phyloP scores from a whole-genome alignment of 2,888 invertebrate genomes.

The Drosophila lacicola region DNA sequence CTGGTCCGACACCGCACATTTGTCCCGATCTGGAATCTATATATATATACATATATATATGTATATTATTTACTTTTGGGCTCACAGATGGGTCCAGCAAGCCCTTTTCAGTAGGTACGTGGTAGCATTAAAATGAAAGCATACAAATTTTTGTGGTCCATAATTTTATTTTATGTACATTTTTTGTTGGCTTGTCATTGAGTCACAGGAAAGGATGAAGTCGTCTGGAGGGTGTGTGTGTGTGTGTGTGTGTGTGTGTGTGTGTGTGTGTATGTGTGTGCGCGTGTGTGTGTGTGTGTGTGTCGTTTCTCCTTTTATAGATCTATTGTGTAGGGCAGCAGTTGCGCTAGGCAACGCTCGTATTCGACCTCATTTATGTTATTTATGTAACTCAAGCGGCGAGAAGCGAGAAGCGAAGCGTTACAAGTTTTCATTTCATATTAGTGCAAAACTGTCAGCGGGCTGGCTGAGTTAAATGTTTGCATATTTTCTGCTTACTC shows the following conservation, averaged over 20 bases:
- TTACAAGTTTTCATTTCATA: neutral
- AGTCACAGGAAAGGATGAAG: neutral
- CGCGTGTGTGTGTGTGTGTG: too few relatives aligned
- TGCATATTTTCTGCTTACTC: constrained; percentile 5
- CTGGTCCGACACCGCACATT: too few relatives aligned
- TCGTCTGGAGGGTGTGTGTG: neutral
- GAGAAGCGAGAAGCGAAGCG: neutral
- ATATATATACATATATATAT: too few relatives aligned
- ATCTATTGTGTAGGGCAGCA: constrained; percentile 12
- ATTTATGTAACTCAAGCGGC: neutral
- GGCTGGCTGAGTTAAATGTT: constrained; percentile 6
- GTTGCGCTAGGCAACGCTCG: neutral
- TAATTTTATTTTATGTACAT: constrained; percentile 33
- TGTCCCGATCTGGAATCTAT: too few relatives aligned
- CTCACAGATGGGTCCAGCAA: too few relatives aligned
- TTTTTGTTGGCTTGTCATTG: constrained; percentile 11
- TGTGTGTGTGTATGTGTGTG: too few relatives aligned
- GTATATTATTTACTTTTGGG: too few relatives aligned
- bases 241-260: too few relatives aligned
- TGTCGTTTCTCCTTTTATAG: constrained; percentile 3
- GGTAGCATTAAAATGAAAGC: constrained; percentile 11
- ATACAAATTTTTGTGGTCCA: constrained; percentile 37
- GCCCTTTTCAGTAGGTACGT: neutral
- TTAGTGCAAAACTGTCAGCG: neutral
- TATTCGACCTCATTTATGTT: neutral